Conservation (phyloP, 2,797 vertebrate species). For the Pempheris klunzingeri region DNA sequence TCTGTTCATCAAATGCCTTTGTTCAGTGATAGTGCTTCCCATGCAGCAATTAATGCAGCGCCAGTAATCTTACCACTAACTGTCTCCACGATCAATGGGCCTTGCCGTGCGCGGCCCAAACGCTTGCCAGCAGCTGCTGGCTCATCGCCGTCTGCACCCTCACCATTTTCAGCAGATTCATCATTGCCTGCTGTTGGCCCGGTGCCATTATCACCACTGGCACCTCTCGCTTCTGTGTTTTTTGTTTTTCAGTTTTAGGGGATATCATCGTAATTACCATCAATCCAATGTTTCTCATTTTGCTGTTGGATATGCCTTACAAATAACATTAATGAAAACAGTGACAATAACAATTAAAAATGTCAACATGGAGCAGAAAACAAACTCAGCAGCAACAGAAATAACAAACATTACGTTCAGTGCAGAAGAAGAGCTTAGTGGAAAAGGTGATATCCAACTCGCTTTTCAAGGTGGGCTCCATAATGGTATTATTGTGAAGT, state of each 20-base stretch:
- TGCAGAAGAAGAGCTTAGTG: slow-evolving; percentile 22
- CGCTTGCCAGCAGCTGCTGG: slow-evolving; percentile 66
- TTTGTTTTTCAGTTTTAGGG: slow-evolving; percentile 69
- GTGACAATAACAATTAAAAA: slow-evolving; percentile 48
- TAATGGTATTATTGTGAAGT: slow-evolving; percentile 4
- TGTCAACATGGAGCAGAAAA: slow-evolving; percentile 48
- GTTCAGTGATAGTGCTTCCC: slow-evolving; percentile 64
- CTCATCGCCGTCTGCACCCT: slow-evolving; percentile 58
- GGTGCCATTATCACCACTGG: slow-evolving; percentile 59
- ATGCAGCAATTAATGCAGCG: slow-evolving; percentile 76
- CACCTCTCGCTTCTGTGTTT: slow-evolving; percentile 53
- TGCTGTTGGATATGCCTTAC: slow-evolving; percentile 63
- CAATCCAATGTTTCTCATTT: slow-evolving; percentile 70
- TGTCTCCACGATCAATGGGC: slow-evolving; percentile 73
- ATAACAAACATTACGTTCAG: slow-evolving; percentile 35
- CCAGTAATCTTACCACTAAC: slow-evolving; percentile 83
- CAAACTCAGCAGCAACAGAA: slow-evolving; percentile 44
- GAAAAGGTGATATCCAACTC: slow-evolving; percentile 48
- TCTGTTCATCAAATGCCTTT: slow-evolving; percentile 69
- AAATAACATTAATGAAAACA: slow-evolving; percentile 68
- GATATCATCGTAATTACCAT: slow-evolving; percentile 71
- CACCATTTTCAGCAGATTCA: slow-evolving; percentile 69
- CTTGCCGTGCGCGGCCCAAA: slow-evolving; percentile 71
- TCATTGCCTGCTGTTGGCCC: slow-evolving; percentile 63
- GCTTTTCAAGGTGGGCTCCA: background rate